These are phyloP conservation scores for Hyperoplus immaculatus DNA, from an alignment of 2,797 vertebrate species.

Conservation along the genomic window DNA sequence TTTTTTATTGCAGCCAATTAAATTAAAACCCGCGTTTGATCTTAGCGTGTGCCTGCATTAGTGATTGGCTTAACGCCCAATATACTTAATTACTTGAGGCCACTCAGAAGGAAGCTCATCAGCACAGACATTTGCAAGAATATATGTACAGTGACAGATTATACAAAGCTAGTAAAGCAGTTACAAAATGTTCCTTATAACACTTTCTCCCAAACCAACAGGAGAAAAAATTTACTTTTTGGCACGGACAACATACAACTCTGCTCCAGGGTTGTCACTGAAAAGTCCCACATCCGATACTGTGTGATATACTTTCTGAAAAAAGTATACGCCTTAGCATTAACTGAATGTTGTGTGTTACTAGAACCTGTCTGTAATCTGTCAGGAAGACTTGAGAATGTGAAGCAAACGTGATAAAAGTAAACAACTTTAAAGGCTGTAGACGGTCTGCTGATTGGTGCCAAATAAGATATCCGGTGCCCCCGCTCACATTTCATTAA, in stretches of 20 bases:
- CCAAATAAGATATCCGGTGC: neutral
- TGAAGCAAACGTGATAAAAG: conserved; percentile 10
- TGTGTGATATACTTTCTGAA: conserved; percentile 33
- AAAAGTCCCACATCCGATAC: conserved; percentile 19
- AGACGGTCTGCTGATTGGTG: conserved; percentile 8
- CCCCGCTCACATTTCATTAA: neutral
- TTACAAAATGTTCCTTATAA: neutral
- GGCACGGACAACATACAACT: neutral
- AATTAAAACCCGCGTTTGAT: conserved; percentile 71
- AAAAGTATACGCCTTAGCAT: neutral
- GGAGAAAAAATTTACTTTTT: conserved; percentile 4
- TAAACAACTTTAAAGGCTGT: conserved; percentile 13
- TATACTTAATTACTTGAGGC: conserved; percentile 66
- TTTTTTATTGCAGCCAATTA: conserved; percentile 67
- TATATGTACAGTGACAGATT: conserved; percentile 15
- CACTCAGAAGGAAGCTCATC: conserved; percentile 56
- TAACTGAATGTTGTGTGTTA: conserved; percentile 1
- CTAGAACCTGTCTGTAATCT: conserved; percentile 4
- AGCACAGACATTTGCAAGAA: conserved; percentile 48
- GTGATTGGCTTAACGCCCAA: conserved; percentile 62
- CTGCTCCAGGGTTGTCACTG: neutral
- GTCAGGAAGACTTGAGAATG: conserved; percentile 7
- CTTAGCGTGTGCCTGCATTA: conserved; percentile 57
- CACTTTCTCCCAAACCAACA: neutral
- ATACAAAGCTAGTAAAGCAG: neutral